Conservation (phyloP, 2,113 vertebrate genomes). For the Ceuthmochares aereus region DNA sequence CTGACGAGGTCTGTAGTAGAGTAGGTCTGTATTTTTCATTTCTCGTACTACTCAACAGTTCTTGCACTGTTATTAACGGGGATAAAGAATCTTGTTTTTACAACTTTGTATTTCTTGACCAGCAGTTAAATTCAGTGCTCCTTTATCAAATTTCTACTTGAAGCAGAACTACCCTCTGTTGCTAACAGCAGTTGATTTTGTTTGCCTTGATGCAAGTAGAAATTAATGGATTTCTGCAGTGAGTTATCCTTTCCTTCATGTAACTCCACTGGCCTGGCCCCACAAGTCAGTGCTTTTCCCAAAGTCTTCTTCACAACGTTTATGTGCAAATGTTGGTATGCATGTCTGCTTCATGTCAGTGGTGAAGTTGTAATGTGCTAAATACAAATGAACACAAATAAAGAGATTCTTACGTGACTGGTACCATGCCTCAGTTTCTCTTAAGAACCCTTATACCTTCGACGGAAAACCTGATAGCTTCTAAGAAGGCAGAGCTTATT, state of each 20-base stretch:
- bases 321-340: neutral
- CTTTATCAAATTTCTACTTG: neutral
- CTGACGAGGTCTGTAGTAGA: neutral
- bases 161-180: neutral
- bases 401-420: conserved; percentile 47
- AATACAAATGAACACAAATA: conserved; percentile 59
- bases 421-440: neutral
- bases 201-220: neutral
- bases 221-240: neutral
- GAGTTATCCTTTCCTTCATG: neutral
- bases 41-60: neutral
- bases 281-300: neutral
- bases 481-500: neutral
- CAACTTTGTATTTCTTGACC: neutral
- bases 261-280: neutral
- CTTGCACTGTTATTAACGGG: conserved; percentile 19
- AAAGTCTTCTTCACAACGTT: neutral
- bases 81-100: neutral
- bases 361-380: conserved; percentile 46
- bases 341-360: neutral
- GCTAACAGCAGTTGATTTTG: neutral
- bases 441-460: neutral
- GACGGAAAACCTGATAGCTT: neutral
- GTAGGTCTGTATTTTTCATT: neutral
- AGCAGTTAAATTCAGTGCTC: neutral